Evolutionary conservation across 1,140 invertebrate species (phyloP), one percentile per base, ranked within the genome.

Genomic region (Oscheius sp.): DNA sequence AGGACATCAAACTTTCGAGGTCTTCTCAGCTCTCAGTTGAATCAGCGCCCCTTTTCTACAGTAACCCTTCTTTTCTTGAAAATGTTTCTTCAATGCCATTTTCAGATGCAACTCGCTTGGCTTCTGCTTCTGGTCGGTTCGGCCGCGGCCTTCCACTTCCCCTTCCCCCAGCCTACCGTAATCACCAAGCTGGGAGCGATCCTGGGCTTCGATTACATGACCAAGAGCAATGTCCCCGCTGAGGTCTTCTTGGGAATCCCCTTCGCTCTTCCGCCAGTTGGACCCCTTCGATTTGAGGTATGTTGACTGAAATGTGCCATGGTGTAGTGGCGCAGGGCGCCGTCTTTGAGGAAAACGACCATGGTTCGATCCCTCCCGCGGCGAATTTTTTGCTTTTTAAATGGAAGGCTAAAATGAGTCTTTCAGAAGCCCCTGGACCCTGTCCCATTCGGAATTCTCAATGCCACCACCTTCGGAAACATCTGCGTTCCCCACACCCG

Each of bases 401-500:
- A n/a, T n/a, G n/a, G n/a, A n/a, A n/a, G n/a, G 26, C 10, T 62
- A 20, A 1, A 0, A 2, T 35, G 10, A 20, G 15, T n/a, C 13
- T 35, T 59, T 75, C n/a, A 1, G 86, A 90, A 73, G 92, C 93
- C 1, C 88, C 36, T 74, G 74, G 74, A 76, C 23, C 72, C 74
- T 1, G 72, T 66, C 29, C 52, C 46, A 29, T 63, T 76, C 3
- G 70, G 52, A 45, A 59, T 46, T 23, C 74, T 81, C 18, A 81
- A 87, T 74, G 90, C 92, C 0, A 93, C 91, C 0, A 87, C 87
- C 80, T 88, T 89, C 36, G n/a, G 49, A 28, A 46, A 61, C 20
- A 46, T 42, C 23, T 49, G 73, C 20, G 31, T 63, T 71, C 42
- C 68, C 1, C 68, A 67, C 38, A 67, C 59, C 68, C 38, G 36